Conservation (phyloP, 2,797 vertebrate genomes). For the Limnodromus scolopaceus region DNA sequence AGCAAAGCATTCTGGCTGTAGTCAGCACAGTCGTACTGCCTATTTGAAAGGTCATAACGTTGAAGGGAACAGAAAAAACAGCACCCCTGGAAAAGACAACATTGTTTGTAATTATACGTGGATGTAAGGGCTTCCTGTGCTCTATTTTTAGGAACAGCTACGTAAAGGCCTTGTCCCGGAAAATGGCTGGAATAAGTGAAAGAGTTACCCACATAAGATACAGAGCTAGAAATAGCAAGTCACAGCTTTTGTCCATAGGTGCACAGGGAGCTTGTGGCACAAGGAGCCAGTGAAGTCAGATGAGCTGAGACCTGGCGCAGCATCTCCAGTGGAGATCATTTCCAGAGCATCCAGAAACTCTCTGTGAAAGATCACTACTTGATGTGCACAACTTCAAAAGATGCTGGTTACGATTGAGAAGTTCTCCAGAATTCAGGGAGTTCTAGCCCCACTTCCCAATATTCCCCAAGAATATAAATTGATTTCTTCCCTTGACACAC, state of each 20-base stretch:
- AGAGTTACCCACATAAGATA: background rate
- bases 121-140: background rate
- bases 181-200: background rate
- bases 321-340: background rate
- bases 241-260: background rate
- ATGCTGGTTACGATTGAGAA: background rate
- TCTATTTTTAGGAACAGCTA: accelerated
- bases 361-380: background rate
- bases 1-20: background rate
- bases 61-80: background rate
- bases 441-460: background rate
- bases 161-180: background rate
- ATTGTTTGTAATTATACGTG: accelerated
- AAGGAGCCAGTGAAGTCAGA: background rate
- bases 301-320: background rate
- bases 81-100: background rate
- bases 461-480: background rate
- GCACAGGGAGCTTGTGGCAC: background rate
- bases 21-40: background rate
- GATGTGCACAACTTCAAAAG: background rate
- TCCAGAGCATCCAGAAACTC: background rate
- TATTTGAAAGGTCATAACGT: background rate
- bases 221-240: background rate
- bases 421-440: background rate
- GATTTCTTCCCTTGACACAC: background rate